Percentiles rank a stretch among this genome's conserved stretches.
Evolutionary conservation across 2,888 invertebrate genomes (phyloP).

Genomic region (Meta bourneti): DNA sequence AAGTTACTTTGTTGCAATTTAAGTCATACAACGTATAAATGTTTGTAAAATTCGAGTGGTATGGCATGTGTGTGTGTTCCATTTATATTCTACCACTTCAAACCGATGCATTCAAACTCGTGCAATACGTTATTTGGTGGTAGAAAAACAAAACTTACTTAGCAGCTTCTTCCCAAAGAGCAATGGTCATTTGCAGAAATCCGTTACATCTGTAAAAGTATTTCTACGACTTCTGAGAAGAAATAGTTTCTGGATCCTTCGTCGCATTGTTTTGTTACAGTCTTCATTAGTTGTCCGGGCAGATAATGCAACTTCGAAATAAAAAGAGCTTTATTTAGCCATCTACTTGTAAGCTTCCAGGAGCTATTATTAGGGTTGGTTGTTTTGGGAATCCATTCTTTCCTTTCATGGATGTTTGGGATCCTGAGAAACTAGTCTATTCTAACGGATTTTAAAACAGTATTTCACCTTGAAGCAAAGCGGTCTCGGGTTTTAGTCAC

Average conservation of each 20-base stretch:
- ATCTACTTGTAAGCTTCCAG: slow-evolving; percentile 27
- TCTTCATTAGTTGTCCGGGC: slow-evolving; percentile 59
- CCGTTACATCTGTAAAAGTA: slow-evolving; percentile 18
- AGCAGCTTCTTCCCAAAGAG: not conserved
- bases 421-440: not conserved
- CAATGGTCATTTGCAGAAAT: slow-evolving; percentile 10
- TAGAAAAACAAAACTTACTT: not conserved
- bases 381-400: slow-evolving; percentile 12
- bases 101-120: too few species aligned
- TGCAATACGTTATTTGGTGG: too few species aligned
- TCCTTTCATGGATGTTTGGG: not conserved
- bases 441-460: not conserved
- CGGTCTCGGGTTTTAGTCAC: not conserved
- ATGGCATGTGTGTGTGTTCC: too few species aligned
- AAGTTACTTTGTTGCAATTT: too few species aligned
- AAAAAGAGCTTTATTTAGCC: slow-evolving; percentile 44
- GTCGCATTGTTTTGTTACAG: slow-evolving; percentile 43
- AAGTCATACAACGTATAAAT: too few species aligned
- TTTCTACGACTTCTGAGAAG: slow-evolving; percentile 25
- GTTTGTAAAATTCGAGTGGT: too few species aligned
- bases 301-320: slow-evolving; percentile 13
- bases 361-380: slow-evolving; percentile 8
- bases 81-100: too few species aligned
- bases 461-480: not conserved
- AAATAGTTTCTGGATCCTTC: slow-evolving; percentile 23